A percentile compares a stretch with the other conserved stretches of the same genome.
Evolutionary conservation across 2,797 vertebrate genomes (phyloP).

Genomic region (Platyrinchus mystaceus): DNA sequence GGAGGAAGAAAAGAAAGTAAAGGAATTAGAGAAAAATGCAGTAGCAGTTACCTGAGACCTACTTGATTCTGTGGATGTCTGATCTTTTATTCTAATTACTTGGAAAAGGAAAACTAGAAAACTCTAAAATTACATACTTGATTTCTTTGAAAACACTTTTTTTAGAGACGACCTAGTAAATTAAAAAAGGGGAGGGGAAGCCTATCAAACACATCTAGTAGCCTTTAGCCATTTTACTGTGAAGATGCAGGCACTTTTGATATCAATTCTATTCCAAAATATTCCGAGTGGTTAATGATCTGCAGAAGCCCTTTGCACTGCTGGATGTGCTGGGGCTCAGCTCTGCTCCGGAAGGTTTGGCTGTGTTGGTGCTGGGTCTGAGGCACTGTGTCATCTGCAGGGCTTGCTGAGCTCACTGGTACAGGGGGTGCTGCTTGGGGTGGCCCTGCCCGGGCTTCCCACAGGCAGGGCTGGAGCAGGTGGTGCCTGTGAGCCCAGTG

Average conservation of each 20-base stretch:
- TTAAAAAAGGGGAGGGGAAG: background rate
- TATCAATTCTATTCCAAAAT: background rate
- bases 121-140: background rate
- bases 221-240: background rate
- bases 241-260: background rate
- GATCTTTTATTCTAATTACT: background rate
- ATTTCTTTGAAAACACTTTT: background rate
- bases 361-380: fast-evolving
- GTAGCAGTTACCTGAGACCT: conserved; percentile 63
- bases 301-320: background rate
- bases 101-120: background rate
- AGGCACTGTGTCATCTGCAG: background rate
- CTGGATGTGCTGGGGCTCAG: background rate
- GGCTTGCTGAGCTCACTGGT: background rate
- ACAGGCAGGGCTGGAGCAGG: fast-evolving
- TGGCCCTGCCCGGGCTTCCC: background rate
- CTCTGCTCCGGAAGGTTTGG: background rate
- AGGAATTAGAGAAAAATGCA: conserved; percentile 60
- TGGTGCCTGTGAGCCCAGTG: background rate
- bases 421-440: fast-evolving
- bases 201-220: fast-evolving
- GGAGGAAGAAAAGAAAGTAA: conserved; percentile 71
- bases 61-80: background rate
- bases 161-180: conserved; percentile 1
- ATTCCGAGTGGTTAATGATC: fast-evolving